Conservation (phyloP, 2,113 vertebrate genomes). For the Pardalotus punctatus region DNA sequence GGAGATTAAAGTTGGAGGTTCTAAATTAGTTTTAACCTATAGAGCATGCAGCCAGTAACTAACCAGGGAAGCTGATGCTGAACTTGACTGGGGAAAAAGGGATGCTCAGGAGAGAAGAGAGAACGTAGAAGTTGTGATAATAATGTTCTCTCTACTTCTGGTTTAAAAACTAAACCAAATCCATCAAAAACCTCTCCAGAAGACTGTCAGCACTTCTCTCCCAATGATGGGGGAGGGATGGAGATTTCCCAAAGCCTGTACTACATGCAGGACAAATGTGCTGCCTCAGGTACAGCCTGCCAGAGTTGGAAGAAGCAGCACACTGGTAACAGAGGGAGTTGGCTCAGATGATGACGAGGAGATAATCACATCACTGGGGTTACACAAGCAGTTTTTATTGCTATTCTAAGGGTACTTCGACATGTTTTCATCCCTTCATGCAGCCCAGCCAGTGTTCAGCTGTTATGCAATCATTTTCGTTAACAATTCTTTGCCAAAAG, state of each 20-base stretch:
- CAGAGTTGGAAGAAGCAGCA: background rate
- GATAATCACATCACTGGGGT: background rate
- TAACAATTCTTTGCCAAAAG: background rate
- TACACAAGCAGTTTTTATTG: conserved; percentile 22
- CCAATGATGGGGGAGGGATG: background rate
- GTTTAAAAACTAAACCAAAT: background rate
- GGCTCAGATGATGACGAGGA: background rate
- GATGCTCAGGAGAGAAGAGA: background rate
- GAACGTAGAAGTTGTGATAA: background rate
- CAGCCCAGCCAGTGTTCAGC: background rate
- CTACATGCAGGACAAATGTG: background rate
- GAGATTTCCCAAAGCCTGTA: background rate
- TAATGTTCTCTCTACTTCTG: background rate
- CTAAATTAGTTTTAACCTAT: background rate
- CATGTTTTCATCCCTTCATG: background rate
- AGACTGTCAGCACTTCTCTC: background rate
- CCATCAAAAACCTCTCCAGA: background rate
- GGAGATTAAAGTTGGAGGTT: background rate
- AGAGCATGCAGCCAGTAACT: background rate
- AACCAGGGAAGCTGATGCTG: background rate
- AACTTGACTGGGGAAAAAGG: background rate
- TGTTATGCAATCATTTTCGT: background rate
- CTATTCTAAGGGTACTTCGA: background rate
- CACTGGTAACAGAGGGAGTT: background rate
- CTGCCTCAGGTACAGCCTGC: background rate